Conservation (phyloP, 2,888 invertebrate species). For the Cephus spinipes region DNA sequence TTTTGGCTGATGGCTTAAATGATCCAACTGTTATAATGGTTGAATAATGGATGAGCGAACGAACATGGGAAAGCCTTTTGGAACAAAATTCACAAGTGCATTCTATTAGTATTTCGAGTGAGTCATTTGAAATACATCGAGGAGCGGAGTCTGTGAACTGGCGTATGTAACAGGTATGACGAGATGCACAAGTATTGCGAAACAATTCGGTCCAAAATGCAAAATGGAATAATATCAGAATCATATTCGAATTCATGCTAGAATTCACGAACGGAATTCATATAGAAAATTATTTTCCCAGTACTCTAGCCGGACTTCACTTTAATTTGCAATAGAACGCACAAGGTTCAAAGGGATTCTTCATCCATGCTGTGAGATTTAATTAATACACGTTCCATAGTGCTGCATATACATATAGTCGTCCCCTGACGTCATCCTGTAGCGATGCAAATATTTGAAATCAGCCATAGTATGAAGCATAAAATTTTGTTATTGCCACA, state of each 20-base stretch:
- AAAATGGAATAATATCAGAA: background rate
- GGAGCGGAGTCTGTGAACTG: background rate
- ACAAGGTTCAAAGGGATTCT: constrained; percentile 49
- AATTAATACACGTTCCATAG: constrained; percentile 46
- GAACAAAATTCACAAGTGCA: background rate
- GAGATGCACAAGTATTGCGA: background rate
- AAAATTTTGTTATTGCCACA: background rate
- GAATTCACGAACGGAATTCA: constrained; percentile 21
- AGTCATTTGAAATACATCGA: background rate
- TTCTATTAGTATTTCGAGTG: background rate
- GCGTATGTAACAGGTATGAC: background rate
- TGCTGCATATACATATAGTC: background rate
- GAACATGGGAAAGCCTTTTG: background rate
- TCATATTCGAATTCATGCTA: constrained; percentile 6
- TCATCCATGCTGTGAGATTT: constrained; percentile 40
- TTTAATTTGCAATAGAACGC: constrained; percentile 51
- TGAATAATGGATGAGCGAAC: background rate
- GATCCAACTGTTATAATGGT: background rate
- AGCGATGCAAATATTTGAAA: background rate
- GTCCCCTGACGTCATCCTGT: background rate
- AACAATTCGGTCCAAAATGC: background rate
- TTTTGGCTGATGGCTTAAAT: background rate
- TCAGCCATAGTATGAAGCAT: background rate
- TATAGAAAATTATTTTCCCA: constrained; percentile 28
- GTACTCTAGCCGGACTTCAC: constrained; percentile 27